These are phyloP conservation scores for Trichechus manatus DNA, from an alignment of 2,113 vertebrate species.

Conservation along the genomic window DNA sequence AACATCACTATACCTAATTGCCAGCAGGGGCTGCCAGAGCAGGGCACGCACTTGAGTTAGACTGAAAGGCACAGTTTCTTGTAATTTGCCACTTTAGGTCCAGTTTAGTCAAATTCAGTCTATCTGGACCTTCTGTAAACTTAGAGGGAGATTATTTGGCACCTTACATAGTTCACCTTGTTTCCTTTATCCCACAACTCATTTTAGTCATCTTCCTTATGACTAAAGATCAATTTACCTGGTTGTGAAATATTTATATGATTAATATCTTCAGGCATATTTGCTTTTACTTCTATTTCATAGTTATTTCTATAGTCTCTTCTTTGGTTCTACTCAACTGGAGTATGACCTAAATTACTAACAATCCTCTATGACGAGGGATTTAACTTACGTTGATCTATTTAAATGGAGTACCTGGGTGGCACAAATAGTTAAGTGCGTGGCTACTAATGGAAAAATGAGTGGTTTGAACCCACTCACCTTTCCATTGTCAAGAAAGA, in stretches of 20 bases:
- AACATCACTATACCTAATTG: background rate
- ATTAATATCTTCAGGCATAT: background rate
- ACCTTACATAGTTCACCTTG: background rate
- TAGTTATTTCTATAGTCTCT: background rate
- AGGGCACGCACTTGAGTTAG: background rate
- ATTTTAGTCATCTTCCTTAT: background rate
- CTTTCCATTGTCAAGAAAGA: background rate
- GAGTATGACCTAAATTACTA: background rate
- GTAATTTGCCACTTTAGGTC: background rate
- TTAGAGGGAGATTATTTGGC: fast-evolving
- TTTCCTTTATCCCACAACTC: background rate
- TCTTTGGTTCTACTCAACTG: background rate
- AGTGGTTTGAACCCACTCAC: background rate
- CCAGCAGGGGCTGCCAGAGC: background rate
- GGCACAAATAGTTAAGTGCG: background rate
- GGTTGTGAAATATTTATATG: background rate
- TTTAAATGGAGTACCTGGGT: background rate
- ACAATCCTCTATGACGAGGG: background rate
- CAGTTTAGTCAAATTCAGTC: background rate
- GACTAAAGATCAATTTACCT: background rate
- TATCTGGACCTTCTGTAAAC: background rate
- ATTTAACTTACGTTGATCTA: background rate
- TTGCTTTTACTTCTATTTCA: background rate
- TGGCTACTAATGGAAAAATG: background rate
- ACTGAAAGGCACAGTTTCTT: background rate